Percentiles rank a stretch among this genome's conserved stretches.
phyloP scores from a whole-genome alignment of 1,140 invertebrate species.

The Spodoptera frugiperda region DNA sequence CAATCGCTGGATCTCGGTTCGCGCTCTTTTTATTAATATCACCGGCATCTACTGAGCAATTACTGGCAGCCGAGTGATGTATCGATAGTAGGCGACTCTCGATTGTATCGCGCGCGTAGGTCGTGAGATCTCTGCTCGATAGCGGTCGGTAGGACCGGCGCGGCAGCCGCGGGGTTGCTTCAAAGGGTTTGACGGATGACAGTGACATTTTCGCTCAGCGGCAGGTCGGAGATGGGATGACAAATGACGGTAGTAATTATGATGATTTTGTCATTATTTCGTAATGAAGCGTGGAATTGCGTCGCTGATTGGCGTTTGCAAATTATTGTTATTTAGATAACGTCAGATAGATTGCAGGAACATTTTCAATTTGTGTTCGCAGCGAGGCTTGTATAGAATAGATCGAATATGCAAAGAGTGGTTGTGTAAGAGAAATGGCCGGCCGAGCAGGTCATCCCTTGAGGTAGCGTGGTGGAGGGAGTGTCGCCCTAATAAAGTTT shows the following conservation, averaged over 20 bases:
- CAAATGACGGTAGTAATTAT: conserved; percentile 3
- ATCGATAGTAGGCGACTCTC: conserved; percentile 43
- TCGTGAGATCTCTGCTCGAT: conserved; percentile 26
- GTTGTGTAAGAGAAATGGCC: not conserved
- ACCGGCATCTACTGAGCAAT: conserved; percentile 45
- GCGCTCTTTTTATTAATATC: conserved; percentile 44
- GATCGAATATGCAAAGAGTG: too few species aligned
- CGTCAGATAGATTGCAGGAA: too few species aligned
- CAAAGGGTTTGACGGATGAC: conserved; percentile 39
- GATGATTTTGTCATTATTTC: not conserved
- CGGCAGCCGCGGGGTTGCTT: conserved; percentile 20
- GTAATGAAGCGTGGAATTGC: too few species aligned
- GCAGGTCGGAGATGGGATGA: conserved; percentile 9
- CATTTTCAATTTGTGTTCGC: too few species aligned
- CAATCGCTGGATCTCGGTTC: conserved; percentile 27
- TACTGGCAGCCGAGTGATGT: conserved; percentile 49
- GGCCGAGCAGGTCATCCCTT: conserved; percentile 3
- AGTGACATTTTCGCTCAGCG: conserved; percentile 19
- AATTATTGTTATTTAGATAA: too few species aligned
- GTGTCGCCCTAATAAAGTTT: conserved; percentile 37
- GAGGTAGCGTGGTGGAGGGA: not conserved
- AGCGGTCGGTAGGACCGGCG: conserved; percentile 24
- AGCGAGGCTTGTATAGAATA: too few species aligned
- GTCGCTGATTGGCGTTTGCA: too few species aligned
- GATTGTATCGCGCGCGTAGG: conserved; percentile 42